Evolutionary conservation across 1,140 invertebrate species (phyloP), one percentile per base, ranked within the genome.

Genomic region (Caligus rogercresseyi): DNA sequence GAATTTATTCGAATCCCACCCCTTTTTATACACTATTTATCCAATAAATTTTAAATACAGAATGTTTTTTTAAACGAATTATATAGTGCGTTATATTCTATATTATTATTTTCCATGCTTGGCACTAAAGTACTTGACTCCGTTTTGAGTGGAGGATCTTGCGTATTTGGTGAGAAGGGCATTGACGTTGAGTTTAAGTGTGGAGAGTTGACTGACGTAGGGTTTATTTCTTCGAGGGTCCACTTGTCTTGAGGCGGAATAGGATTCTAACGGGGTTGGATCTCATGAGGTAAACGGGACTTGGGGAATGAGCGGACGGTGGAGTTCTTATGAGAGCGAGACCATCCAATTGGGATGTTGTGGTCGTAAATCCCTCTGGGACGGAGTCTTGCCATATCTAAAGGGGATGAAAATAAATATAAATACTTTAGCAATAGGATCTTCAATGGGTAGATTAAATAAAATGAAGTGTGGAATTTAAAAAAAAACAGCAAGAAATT

Each of bases 181-280:
- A 70, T 86, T 87, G 0, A 86, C 84, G 69, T 86, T 82, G 43
- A 83, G 65, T 64, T 84, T 84, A 3, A 80, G 77, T 43, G 83
- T 86, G 1, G 83, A 77, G 54, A 88, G 77, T 68, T 78, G 79
- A 84, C 79, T 74, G 21, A 91, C 80, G 70, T 87, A 93, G 0
- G 89, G 88, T 11, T 81, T 69, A 91, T 90, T 75, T 91, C 84
- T 24, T 83, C 78, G 7, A 86, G 74, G 19, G 82, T 87, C 89
- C 89, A 92, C 69, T 85, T 88, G 1, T 80, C 71, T 85, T 86
- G 0, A 77, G 78, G 69, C 82, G 79, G 69, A 92, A 91, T 14
- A 92, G 72, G 25, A 61, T 78, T 76, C 69, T 92, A 82, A 66
- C 89, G 77, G 66, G 87, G 81, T 21, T 77, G 76, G 11, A 89